phyloP scores from a whole-genome alignment of 2,888 invertebrate species.

The Tillus elongatus region DNA sequence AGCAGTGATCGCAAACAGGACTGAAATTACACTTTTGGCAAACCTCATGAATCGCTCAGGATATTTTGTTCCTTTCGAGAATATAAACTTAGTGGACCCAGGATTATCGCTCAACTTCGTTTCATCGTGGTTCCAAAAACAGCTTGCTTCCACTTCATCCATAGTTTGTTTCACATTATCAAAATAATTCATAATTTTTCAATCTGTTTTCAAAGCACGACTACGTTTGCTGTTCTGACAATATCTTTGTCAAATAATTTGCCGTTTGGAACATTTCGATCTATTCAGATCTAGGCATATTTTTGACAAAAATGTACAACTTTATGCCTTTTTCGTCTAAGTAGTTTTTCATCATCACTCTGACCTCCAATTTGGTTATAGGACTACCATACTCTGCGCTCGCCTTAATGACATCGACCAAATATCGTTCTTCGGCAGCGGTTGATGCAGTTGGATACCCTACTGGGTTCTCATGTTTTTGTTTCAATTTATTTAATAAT shows the following conservation, averaged over 20 bases:
- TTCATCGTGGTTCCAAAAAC: slow-evolving; percentile 6
- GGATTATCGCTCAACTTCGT: slow-evolving; percentile 8
- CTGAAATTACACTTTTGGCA: slow-evolving; percentile 2
- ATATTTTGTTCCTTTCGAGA: background rate
- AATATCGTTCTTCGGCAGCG: slow-evolving; percentile 1
- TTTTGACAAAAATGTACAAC: background rate
- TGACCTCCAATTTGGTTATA: background rate
- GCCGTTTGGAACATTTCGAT: background rate
- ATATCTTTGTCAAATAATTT: background rate
- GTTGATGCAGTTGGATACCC: background rate
- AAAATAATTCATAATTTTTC: too few species aligned
- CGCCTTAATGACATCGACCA: background rate
- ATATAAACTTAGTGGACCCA: background rate
- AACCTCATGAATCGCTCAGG: background rate
- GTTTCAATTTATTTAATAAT: slow-evolving; percentile 5
- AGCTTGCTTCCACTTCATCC: background rate
- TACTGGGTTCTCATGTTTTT: background rate
- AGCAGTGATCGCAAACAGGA: background rate
- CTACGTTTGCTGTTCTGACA: slow-evolving; percentile 4
- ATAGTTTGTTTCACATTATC: too few species aligned
- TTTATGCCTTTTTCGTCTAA: slow-evolving; percentile 7
- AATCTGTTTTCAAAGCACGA: too few species aligned
- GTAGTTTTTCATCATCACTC: slow-evolving; percentile 5
- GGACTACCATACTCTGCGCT: slow-evolving; percentile 3
- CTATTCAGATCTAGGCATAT: slow-evolving; percentile 2